phyloP scores from a whole-genome alignment of 2,797 vertebrate genomes.

The Rhabdomys pumilio region DNA sequence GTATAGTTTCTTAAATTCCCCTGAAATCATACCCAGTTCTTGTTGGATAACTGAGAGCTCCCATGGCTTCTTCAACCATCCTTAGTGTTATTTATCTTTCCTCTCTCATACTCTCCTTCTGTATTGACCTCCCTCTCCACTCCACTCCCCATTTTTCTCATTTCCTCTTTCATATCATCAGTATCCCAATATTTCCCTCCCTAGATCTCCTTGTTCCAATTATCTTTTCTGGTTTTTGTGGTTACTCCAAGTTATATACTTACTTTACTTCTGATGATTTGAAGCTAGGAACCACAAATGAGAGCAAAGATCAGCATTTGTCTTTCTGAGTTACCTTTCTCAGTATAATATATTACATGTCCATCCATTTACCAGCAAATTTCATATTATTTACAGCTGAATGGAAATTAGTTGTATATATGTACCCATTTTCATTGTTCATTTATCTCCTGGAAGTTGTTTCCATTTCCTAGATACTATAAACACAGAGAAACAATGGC shows the following conservation, averaged over 20 bases:
- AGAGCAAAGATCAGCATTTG: not conserved
- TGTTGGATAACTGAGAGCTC: not conserved
- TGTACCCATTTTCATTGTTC: not conserved
- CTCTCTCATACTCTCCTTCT: not conserved
- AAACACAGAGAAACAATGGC: not conserved
- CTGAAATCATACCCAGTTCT: not conserved
- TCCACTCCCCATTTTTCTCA: not conserved
- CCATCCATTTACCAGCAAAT: not conserved
- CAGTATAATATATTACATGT: not conserved
- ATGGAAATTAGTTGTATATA: not conserved
- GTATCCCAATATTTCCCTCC: not conserved
- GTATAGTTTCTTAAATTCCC: not conserved
- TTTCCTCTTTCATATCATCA: not conserved
- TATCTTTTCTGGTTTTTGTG: not conserved
- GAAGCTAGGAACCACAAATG: not conserved
- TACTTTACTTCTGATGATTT: not conserved
- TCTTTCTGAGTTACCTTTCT: not conserved
- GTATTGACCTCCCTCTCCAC: not conserved
- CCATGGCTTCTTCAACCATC: not conserved
- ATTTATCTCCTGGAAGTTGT: not conserved
- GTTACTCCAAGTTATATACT: not conserved
- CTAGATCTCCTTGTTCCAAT: not conserved
- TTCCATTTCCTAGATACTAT: not conserved
- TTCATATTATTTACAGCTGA: not conserved
- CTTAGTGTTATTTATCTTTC: not conserved